Evolutionary conservation across 2,113 vertebrate species (phyloP), one percentile per base, ranked within the genome.

Genomic region (Lophius piscatorius): DNA sequence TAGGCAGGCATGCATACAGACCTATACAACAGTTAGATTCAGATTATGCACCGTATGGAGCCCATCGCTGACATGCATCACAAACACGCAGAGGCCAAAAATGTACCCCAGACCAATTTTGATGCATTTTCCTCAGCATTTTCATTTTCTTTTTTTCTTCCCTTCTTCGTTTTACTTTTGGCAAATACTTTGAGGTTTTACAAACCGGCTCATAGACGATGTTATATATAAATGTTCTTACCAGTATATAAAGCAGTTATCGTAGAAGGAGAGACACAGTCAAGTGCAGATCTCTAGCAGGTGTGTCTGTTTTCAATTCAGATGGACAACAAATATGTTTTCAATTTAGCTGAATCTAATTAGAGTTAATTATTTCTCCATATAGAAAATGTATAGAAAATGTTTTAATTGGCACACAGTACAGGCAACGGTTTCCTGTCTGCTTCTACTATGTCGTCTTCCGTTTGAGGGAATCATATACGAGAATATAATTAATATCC

Each of bases 1-100:
- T 17, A 67, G 46, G 52, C 72, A 81, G 51, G 70, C 82, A 76
- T 65, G 74, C 68, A 80, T 56, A 74, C 73, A 48, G 11, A 72
- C 36, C 0, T n/a, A 47, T 34, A 48, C 58, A 70, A 9, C 33
- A 42, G 58, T 50, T 67, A n/a, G 4, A 3, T 58, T 63, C 47
- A 52, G 52, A 46, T 73, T 3, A 12, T 65, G 58, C 52, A 51
- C 59, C 66, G 66, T 47, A 68, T 70, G 60, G 5, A 50, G 34
- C 46, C 24, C 17, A 24, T 44, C 12, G 31, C 20, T 49, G 55
- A 69, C 75, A 46, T 47, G 59, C 62, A 47, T 18, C 35, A 33
- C 39, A 44, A 12, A 21, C 77, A 78, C 28, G 5, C 54, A 62
- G 14, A 4, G 14, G 5, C 3, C 22, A 3, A 36, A 54, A 34